Evolutionary conservation across 2,797 vertebrate genomes (phyloP).

Genomic region (Champsocephalus esox): DNA sequence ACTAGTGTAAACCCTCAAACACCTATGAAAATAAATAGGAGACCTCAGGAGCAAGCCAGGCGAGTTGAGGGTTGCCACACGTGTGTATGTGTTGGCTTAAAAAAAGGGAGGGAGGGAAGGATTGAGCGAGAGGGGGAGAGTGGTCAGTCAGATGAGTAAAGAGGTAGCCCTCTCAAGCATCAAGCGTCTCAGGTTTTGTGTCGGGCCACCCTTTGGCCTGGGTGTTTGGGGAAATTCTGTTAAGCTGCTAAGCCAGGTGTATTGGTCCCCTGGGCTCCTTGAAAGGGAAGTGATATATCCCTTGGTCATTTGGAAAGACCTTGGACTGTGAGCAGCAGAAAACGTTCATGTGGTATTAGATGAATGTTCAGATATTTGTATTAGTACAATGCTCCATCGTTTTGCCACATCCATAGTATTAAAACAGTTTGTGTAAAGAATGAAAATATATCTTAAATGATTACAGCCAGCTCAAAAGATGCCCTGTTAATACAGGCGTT

Average conservation of each 20-base stretch:
- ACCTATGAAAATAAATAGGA: conserved; percentile 85
- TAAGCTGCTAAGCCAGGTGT: conserved; percentile 89
- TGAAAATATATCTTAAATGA: background rate
- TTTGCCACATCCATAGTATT: background rate
- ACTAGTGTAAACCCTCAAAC: conserved; percentile 83
- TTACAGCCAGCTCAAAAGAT: conserved; percentile 23
- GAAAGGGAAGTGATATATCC: conserved; percentile 84
- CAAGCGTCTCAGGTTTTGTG: conserved; percentile 84
- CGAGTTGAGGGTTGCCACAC: conserved; percentile 47
- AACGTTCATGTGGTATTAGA: conserved; percentile 14
- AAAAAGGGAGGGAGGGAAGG: conserved; percentile 28
- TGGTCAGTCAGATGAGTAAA: conserved; percentile 77
- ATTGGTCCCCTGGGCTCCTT: conserved; percentile 85
- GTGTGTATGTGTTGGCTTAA: conserved; percentile 30
- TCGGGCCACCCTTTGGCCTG: conserved; percentile 80
- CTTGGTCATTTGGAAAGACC: conserved; percentile 71
- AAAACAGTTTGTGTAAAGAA: conserved; percentile 5
- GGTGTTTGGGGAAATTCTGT: conserved; percentile 85
- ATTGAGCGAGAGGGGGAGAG: conserved; percentile 38
- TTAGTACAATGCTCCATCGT: background rate
- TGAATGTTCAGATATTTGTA: conserved; percentile 21
- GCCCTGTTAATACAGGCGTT: conserved; percentile 46
- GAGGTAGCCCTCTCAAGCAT: conserved; percentile 74
- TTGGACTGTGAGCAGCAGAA: conserved; percentile 54
- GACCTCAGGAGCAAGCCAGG: conserved; percentile 66